Conservation (phyloP, 1,140 invertebrate species). For the Aethina tumida region DNA sequence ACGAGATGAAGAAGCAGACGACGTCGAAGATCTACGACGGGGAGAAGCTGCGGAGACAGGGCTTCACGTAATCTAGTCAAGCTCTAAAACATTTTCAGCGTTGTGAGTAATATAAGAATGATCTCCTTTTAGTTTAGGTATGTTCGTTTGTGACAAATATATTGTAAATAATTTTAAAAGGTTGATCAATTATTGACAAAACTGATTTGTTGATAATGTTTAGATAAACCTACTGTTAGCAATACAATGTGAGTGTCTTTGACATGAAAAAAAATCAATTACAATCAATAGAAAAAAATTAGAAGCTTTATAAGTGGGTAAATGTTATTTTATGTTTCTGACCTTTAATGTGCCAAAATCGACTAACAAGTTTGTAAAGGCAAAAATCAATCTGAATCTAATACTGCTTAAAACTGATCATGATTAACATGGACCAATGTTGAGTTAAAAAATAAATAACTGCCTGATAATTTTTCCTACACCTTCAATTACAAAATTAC, state of each 20-base stretch:
- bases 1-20: slow-evolving; percentile 23
- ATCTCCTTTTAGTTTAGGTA: slow-evolving; percentile 8
- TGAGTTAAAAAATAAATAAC: too few species aligned
- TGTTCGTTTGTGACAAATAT: slow-evolving; percentile 8
- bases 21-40: slow-evolving; percentile 14
- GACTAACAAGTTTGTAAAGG: not conserved
- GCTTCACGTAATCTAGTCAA: slow-evolving; percentile 15
- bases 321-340: not conserved
- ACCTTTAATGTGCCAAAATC: not conserved
- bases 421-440: too few species aligned
- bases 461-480: too few species aligned
- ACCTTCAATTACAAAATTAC: too few species aligned
- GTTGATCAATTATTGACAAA: not conserved
- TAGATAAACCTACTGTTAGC: slow-evolving; percentile 7
- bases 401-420: too few species aligned
- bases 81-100: slow-evolving; percentile 4
- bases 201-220: not conserved
- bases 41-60: slow-evolving; percentile 17
- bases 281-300: slow-evolving; percentile 9
- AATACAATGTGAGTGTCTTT: slow-evolving; percentile 16
- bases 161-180: not conserved
- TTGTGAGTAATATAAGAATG: slow-evolving; percentile 15
- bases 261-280: slow-evolving; percentile 8
- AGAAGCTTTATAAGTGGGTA: not conserved
- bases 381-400: not conserved